Percentiles rank a stretch among this genome's conserved stretches.
Conservation (phyloP, 2,888 invertebrate species). For the Ellobium chinense region DNA sequence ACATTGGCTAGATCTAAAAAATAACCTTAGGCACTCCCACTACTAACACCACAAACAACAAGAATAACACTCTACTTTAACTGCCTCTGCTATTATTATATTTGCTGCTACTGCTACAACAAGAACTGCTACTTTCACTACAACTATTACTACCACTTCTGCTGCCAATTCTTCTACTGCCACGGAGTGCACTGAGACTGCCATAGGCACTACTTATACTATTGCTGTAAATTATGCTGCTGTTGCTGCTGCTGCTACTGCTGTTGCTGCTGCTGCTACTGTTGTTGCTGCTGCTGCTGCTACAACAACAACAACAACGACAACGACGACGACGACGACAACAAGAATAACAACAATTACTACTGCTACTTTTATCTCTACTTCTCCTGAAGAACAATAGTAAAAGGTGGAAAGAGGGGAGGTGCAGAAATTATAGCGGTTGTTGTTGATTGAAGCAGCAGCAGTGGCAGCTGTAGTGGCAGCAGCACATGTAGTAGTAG, state of each 20-base stretch:
- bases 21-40: too few relatives aligned
- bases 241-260: conserved; percentile 8
- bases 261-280: conserved; percentile 10
- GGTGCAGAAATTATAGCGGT: too few relatives aligned
- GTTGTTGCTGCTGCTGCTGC: conserved; percentile 5
- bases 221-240: not conserved
- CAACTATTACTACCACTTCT: not conserved
- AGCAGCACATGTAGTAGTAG: not conserved
- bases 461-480: too few relatives aligned
- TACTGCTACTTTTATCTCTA: not conserved
- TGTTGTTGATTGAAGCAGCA: too few relatives aligned
- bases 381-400: too few relatives aligned
- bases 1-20: too few relatives aligned
- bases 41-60: too few relatives aligned
- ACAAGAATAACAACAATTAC: not conserved
- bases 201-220: not conserved
- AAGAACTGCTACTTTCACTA: not conserved
- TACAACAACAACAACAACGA: conserved; percentile 1
- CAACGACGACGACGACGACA: not conserved
- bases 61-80: too few relatives aligned
- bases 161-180: not conserved
- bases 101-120: not conserved
- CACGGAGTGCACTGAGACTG: not conserved
- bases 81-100: not conserved
- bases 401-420: too few relatives aligned